Conservation (phyloP, 1,140 invertebrate species). For the Dufourea novaeangliae region DNA sequence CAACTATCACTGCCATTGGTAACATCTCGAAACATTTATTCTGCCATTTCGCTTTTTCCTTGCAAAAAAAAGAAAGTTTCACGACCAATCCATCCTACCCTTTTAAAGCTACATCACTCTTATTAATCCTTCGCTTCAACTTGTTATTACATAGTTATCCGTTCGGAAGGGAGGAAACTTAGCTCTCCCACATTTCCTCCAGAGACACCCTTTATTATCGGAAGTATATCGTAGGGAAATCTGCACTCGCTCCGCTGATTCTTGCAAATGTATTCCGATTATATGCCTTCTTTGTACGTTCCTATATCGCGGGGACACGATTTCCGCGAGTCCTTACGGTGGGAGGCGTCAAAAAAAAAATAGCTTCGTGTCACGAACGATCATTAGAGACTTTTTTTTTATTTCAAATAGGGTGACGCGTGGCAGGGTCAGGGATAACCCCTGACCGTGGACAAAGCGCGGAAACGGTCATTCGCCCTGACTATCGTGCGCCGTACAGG, state of each 20-base stretch:
- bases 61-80: too few species aligned
- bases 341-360: slow-evolving; percentile 59
- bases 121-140: slow-evolving; percentile 25
- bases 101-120: not conserved
- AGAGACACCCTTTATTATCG: slow-evolving; percentile 36
- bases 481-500: slow-evolving; percentile 14
- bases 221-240: slow-evolving; percentile 24
- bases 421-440: slow-evolving; percentile 66
- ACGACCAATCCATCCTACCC: not conserved
- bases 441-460: slow-evolving; percentile 59
- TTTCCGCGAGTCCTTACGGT: slow-evolving; percentile 34
- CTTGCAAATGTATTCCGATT: slow-evolving; percentile 52
- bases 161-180: not conserved
- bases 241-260: slow-evolving; percentile 24
- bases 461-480: slow-evolving; percentile 42
- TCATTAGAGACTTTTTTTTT: slow-evolving; percentile 59
- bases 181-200: slow-evolving; percentile 2
- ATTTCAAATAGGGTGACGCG: slow-evolving; percentile 44
- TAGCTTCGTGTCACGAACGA: slow-evolving; percentile 66
- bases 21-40: too few species aligned
- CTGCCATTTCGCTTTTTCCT: too few species aligned
- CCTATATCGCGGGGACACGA: slow-evolving; percentile 27
- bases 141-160: not conserved
- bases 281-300: slow-evolving; percentile 44
- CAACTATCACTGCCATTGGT: too few species aligned